A percentile compares a stretch with the other conserved stretches of the same genome.
Conservation (phyloP, 2,797 vertebrate genomes). For the Mustela erminea region DNA sequence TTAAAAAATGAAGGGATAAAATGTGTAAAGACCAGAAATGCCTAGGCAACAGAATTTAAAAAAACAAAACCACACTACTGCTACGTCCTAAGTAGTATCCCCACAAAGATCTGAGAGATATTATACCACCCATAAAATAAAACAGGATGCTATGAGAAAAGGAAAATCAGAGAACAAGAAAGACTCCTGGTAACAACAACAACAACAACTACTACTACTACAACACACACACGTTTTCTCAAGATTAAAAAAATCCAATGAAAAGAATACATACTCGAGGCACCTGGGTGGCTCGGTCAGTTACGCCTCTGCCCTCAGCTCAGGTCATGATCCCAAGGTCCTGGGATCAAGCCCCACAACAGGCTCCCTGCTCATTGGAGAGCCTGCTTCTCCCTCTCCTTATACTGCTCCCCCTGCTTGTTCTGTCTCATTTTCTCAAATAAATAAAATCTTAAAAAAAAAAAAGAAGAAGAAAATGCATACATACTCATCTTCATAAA, state of each 20-base stretch:
- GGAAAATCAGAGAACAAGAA: neutral
- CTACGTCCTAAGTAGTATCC: neutral
- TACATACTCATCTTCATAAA: neutral
- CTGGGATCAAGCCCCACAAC: too few relatives aligned
- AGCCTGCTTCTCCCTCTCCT: too few relatives aligned
- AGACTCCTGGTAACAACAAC: neutral
- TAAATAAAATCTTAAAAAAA: too few relatives aligned
- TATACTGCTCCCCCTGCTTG: too few relatives aligned
- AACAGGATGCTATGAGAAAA: neutral
- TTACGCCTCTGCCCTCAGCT: too few relatives aligned
- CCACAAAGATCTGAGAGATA: neutral
- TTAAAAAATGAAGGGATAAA: neutral
- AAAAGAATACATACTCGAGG: neutral
- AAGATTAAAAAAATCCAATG: neutral
- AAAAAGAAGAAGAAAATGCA: too few relatives aligned
- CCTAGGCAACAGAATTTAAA: neutral
- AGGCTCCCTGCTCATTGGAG: too few relatives aligned
- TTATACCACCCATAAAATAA: neutral
- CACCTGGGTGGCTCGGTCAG: too few relatives aligned
- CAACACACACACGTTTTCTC: neutral
- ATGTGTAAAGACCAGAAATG: neutral
- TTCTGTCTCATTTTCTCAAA: too few relatives aligned
- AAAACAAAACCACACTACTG: neutral
- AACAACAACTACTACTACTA: neutral
- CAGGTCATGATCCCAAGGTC: too few relatives aligned